A percentile compares a stretch with the other conserved stretches of the same genome.
Conservation (phyloP, 2,888 invertebrate species). For the Lottia scabra region DNA sequence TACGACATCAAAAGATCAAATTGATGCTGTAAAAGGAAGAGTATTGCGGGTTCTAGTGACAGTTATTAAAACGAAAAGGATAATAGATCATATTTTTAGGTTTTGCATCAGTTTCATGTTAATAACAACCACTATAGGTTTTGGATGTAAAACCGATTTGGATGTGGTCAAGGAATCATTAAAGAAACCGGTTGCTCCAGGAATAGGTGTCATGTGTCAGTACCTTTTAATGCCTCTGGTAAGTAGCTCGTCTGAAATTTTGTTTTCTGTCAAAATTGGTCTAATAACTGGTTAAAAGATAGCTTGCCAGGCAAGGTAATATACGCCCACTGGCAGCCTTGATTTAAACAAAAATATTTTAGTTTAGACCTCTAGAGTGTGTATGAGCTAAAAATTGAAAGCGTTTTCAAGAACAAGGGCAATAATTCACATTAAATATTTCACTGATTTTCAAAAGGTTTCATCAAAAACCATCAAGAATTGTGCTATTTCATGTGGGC, state of each 20-base stretch:
- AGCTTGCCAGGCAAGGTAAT: too few relatives aligned
- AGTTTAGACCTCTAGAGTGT: too few relatives aligned
- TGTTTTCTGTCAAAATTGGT: too few relatives aligned
- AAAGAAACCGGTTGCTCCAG: conserved; percentile 70
- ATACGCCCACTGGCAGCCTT: too few relatives aligned
- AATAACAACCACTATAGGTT: conserved; percentile 67
- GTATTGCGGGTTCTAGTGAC: conserved; percentile 22
- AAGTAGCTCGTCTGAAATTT: conserved; percentile 36
- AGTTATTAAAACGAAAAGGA: conserved; percentile 38
- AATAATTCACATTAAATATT: too few relatives aligned
- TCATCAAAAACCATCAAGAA: too few relatives aligned
- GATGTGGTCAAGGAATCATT: conserved; percentile 66
- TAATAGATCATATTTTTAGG: conserved; percentile 60
- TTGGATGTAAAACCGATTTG: conserved; percentile 71
- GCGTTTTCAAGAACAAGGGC: too few relatives aligned
- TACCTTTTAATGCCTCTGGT: conserved; percentile 73
- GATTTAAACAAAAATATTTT: too few relatives aligned
- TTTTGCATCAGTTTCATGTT: conserved; percentile 62
- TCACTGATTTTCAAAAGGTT: too few relatives aligned
- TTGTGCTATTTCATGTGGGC: too few relatives aligned
- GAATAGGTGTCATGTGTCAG: conserved; percentile 71
- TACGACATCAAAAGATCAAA: not conserved
- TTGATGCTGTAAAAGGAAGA: conserved; percentile 5
- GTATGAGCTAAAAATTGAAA: too few relatives aligned
- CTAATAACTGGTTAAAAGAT: too few relatives aligned